Evolutionary conservation across 2,113 vertebrate species (phyloP).

Genomic region (Melanostigma gelatinosum): DNA sequence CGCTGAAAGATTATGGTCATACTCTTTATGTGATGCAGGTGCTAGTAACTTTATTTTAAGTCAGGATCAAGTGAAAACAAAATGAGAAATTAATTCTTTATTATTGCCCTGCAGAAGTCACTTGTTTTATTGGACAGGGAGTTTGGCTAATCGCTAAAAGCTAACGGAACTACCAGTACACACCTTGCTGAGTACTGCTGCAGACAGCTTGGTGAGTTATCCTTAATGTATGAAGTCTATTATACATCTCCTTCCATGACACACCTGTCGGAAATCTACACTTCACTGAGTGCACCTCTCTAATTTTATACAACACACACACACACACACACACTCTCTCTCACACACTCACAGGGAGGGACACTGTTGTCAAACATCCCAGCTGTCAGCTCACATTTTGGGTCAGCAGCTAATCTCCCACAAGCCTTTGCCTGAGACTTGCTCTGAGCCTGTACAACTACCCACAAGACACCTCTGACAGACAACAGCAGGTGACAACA

Average conservation of each 20-base stretch:
- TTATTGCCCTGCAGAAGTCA: not conserved
- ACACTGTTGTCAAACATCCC: slow-evolving; percentile 13
- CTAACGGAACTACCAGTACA: not conserved
- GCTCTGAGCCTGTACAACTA: slow-evolving; percentile 48
- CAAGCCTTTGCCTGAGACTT: slow-evolving; percentile 43
- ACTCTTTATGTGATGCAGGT: not conserved
- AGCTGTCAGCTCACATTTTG: slow-evolving; percentile 65
- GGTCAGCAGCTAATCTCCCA: slow-evolving; percentile 65
- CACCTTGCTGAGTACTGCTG: not conserved
- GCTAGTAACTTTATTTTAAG: not conserved
- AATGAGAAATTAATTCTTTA: not conserved
- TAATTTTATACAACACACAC: not conserved
- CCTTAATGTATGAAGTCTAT: not conserved
- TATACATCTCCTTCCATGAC: not conserved
- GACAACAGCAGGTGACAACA: slow-evolving; percentile 69
- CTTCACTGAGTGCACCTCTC: not conserved
- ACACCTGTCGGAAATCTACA: not conserved
- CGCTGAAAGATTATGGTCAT: not conserved
- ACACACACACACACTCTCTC: not conserved
- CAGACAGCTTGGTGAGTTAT: not conserved
- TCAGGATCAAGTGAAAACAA: not conserved
- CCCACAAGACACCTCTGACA: slow-evolving; percentile 51
- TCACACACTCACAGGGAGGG: not conserved
- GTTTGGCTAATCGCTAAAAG: not conserved
- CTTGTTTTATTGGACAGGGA: not conserved